Base-by-base conservation (phyloP, 2,888 invertebrate genomes). In the Pocota personata region DNA sequence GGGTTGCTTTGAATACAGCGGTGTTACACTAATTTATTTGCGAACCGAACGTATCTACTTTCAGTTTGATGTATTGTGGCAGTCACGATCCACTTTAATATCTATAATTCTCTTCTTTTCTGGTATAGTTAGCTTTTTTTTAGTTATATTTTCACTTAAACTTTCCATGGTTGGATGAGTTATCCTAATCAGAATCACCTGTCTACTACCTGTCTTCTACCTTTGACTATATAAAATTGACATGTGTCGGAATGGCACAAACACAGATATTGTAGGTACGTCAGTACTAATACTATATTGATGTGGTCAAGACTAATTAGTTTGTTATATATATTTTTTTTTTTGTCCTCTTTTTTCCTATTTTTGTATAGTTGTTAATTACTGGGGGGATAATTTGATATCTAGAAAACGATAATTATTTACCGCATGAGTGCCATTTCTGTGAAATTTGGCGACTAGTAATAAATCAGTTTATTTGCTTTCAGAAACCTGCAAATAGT, bases 131-230 rank as follows among this genome's bases (percentile, higher is more conserved):
- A 35, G 0, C 3, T 48, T 55, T 64, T 55, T 64, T 40, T 40
- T 50, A 8, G 7, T n/a, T 57, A 14, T 43, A 21, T 37, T 58
- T 32, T 24, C 35, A 48, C 50, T 16, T 12, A 58, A 40, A 67
- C 58, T 30, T 67, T 48, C 60, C 72, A 19, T 14, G 52, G 10
- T 21, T 69, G 50, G 35, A 2, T 35, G 52, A 55, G 43, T 69
- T 52, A 24, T 40, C 43, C 62, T 69, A 78, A 78, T 62, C 69
- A 52, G 69, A 77, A 46, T 77, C 77, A 77, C 77, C 77, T 69
- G 69, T 40, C 14, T 40, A 69, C 16, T 50, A 35, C 8, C 35
- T 16, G 21, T 40, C 30, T 27, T 37, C 4, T 16, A 24, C 46
- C 19, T 57, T 46, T 32, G 32, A 58, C 48, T 43, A 19, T 19